phyloP scores from a whole-genome alignment of 2,113 vertebrate genomes.

The Apodemus sylvaticus region DNA sequence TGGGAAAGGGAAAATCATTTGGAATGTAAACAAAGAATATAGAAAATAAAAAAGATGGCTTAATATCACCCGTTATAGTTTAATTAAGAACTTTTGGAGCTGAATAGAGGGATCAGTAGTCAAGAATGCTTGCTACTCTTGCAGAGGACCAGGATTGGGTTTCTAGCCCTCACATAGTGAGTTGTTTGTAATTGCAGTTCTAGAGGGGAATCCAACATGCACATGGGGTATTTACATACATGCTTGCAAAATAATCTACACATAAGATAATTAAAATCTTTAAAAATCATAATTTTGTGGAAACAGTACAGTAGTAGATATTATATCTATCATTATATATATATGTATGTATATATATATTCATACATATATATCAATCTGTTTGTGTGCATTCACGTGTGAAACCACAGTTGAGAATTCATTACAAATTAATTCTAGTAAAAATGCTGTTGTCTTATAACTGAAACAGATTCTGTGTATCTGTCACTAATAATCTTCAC shows the following conservation, averaged over 20 bases:
- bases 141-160: neutral
- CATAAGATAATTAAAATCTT: neutral
- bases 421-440: neutral
- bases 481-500: neutral
- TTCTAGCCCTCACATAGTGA: too few relatives aligned
- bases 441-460: neutral
- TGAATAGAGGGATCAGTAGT: neutral
- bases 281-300: neutral
- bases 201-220: neutral
- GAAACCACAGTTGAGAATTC: neutral
- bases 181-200: neutral
- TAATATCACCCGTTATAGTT: neutral
- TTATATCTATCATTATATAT: neutral
- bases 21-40: too few relatives aligned
- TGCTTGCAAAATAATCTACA: neutral
- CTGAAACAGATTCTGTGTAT: neutral
- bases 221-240: neutral
- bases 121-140: neutral
- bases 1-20: too few relatives aligned
- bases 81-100: neutral
- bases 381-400: neutral
- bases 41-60: too few relatives aligned
- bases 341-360: neutral
- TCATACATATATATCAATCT: too few relatives aligned
- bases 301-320: neutral